Percentiles rank a stretch among this genome's conserved stretches.
Conservation (phyloP, 2,113 vertebrate species). For the Elaphurus davidianus region DNA sequence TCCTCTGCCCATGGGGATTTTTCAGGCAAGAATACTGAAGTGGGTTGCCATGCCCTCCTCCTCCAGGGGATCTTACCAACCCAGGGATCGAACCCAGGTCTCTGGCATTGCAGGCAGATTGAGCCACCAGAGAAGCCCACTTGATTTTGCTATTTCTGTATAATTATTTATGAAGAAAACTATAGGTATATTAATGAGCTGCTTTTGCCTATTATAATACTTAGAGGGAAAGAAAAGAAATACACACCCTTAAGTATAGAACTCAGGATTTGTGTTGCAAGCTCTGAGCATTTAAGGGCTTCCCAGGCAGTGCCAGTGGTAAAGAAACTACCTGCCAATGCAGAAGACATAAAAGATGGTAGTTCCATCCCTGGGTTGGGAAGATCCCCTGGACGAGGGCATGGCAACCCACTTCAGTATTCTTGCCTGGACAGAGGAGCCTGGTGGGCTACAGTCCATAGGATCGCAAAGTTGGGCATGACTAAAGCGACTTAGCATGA, state of each 20-base stretch:
- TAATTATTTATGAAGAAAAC: neutral
- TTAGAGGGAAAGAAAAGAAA: conserved; percentile 31
- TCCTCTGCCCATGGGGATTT: neutral
- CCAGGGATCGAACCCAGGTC: neutral
- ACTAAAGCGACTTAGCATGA: neutral
- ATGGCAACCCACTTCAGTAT: neutral
- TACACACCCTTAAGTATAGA: neutral
- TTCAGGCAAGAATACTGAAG: neutral
- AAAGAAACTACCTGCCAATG: neutral
- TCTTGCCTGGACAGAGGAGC: neutral
- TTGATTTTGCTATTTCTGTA: neutral
- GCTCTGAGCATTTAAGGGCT: neutral
- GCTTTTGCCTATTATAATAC: neutral
- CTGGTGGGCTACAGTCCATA: neutral
- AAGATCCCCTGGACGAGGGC: neutral
- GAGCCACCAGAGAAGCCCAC: neutral
- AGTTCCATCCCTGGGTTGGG: neutral
- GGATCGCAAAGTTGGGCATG: neutral
- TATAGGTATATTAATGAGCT: neutral
- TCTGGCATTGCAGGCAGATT: neutral
- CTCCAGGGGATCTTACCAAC: neutral
- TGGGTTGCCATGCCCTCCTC: neutral
- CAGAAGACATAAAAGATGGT: neutral
- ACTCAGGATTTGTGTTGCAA: neutral
- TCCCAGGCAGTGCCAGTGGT: neutral